Evolutionary conservation across 2,888 invertebrate genomes (phyloP), one percentile per base, ranked within the genome.

Genomic region (Nemurella pictetii): DNA sequence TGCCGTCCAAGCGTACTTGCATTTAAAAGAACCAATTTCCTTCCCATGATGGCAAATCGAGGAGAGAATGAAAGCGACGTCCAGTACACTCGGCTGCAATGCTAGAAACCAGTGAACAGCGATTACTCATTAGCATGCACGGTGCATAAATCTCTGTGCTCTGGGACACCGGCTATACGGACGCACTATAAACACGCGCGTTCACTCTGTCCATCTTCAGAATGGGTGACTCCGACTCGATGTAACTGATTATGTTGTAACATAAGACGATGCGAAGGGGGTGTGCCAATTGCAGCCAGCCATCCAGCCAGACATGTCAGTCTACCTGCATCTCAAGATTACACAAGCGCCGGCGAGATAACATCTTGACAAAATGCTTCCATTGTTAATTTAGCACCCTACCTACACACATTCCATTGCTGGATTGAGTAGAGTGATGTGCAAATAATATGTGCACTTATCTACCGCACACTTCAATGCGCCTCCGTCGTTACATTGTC

Each of bases 341-440:
- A n/a, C n/a, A n/a, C n/a, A n/a, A n/a, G n/a, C n/a, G n/a, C n/a
- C 55, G 55, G 15, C 3, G 55, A 55, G 55, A 55, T 55, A 55
- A 12, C 15, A 55, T 55, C 55, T 55, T 20, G 80, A 81, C 36
- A 81, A 81, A 81, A 81, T 81, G 26, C 36, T 36, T 36, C 80
- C 36, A 32, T 35, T 35, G 80, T 81, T 30, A 32, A 28, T 29
- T 80, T 81, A 35, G 36, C n/a, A 32, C n/a, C 80, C 55, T 75
- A 25, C 75, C 75, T 15, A 12, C 55, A 15, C 15, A 55, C 55
- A 15, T 55, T 75, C 27, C 12, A 55, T 55, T 55, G n/a, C 55
- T 2, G 20, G 55, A 55, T 55, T 55, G 55, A 55, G 20, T 20
- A 55, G 55, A 55, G 55, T 55, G 55, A 55, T 55, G 55, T 15